These are phyloP conservation scores for Hemiscyllium ocellatum DNA, from an alignment of 2,113 vertebrate species.

Conservation along the genomic window DNA sequence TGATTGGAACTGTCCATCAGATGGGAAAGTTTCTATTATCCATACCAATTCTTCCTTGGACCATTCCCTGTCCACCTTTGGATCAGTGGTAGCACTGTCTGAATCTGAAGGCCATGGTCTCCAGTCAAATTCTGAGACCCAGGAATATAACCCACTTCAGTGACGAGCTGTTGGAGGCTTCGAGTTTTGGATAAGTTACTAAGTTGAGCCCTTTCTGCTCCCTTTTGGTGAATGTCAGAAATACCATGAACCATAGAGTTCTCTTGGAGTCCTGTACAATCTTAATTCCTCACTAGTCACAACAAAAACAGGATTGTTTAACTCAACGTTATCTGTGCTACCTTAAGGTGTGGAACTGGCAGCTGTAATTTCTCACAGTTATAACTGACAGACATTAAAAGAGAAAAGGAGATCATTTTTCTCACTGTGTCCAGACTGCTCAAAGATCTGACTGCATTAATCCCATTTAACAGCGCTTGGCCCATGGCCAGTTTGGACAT, in stretches of 20 bases:
- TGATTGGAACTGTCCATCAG: neutral
- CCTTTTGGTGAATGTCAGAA: too few species aligned
- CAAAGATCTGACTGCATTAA: too few species aligned
- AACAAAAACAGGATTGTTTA: too few species aligned
- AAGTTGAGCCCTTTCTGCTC: neutral
- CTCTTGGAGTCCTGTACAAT: too few species aligned
- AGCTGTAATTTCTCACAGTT: neutral
- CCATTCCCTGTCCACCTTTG: neutral
- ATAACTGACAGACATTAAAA: neutral
- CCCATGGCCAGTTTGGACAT: too few species aligned
- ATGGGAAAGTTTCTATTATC: neutral
- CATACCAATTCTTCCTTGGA: neutral
- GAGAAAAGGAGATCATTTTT: too few species aligned
- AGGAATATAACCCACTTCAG: neutral
- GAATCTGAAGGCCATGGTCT: neutral
- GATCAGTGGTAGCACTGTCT: neutral
- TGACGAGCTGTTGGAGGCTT: neutral
- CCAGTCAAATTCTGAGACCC: neutral
- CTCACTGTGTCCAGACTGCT: too few species aligned
- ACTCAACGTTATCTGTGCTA: neutral
- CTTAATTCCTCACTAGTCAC: too few species aligned
- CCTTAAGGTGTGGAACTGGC: neutral
- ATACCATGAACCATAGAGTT: too few species aligned
- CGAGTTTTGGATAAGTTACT: neutral
- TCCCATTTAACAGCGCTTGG: too few species aligned